A percentile compares a stretch with the other conserved stretches of the same genome.
These are phyloP conservation scores for Ancistrus triradiatus DNA, from an alignment of 2,113 vertebrate species.

Conservation along the genomic window DNA sequence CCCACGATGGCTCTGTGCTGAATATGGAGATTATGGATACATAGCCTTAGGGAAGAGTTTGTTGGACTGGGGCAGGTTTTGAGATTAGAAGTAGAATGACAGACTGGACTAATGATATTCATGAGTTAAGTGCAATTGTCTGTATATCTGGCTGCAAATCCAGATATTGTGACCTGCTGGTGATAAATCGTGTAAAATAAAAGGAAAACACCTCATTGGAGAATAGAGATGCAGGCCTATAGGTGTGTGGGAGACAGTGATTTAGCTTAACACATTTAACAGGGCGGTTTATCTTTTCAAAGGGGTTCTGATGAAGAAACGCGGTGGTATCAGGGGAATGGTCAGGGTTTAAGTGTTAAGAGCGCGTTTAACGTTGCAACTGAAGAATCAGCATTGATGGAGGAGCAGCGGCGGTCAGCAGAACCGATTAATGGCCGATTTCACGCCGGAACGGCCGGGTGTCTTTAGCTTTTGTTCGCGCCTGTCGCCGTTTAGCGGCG, in stretches of 20 bases:
- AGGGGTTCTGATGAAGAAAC: constrained; percentile 41
- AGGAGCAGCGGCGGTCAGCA: constrained; percentile 43
- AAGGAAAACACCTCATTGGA: constrained; percentile 7
- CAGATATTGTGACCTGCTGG: constrained; percentile 13
- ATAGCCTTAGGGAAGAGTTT: constrained; percentile 64
- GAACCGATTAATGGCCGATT: constrained; percentile 62
- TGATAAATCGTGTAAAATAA: constrained; percentile 29
- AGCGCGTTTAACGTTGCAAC: constrained; percentile 51
- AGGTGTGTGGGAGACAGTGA: background rate
- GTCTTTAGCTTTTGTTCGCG: constrained; percentile 56
- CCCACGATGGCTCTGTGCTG: constrained; percentile 56
- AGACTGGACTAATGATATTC: constrained; percentile 43
- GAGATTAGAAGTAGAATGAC: constrained; percentile 62
- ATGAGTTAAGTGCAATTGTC: constrained; percentile 35
- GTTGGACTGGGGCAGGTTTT: constrained; percentile 55
- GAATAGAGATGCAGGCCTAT: background rate
- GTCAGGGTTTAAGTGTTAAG: constrained; percentile 36
- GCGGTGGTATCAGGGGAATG: constrained; percentile 41
- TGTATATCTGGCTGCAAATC: constrained; percentile 22
- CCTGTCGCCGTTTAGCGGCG: constrained; percentile 68
- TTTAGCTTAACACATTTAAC: constrained; percentile 7
- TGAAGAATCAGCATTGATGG: constrained; percentile 47
- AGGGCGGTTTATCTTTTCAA: constrained; percentile 16
- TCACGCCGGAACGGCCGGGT: constrained; percentile 55
- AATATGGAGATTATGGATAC: constrained; percentile 65